phyloP scores from a whole-genome alignment of 2,888 invertebrate species.

The Acanthoscelides obtectus region DNA sequence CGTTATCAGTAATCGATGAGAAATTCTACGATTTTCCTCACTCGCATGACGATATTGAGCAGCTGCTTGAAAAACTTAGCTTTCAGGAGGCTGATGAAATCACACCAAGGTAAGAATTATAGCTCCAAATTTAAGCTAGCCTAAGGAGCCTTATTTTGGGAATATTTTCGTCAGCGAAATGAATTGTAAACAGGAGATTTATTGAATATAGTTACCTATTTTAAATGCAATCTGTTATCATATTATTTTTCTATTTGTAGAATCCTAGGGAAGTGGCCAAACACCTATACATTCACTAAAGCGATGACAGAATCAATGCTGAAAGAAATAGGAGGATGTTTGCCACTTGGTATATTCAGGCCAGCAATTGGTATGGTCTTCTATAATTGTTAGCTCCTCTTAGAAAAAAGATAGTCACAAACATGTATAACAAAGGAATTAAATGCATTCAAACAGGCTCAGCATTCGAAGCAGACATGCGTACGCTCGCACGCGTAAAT shows the following conservation, averaged over 20 bases:
- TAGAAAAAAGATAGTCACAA: too few species aligned
- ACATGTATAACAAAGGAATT: too few species aligned
- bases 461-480: too few species aligned
- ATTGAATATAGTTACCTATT: too few species aligned
- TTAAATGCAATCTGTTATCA: too few species aligned
- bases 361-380: slow-evolving; percentile 65
- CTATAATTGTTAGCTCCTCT: too few species aligned
- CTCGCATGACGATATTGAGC: slow-evolving; percentile 46
- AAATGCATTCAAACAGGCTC: too few species aligned
- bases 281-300: slow-evolving; percentile 85
- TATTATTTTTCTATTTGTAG: slow-evolving; percentile 47
- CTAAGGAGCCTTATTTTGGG: not conserved
- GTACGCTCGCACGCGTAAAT: too few species aligned
- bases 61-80: slow-evolving; percentile 45
- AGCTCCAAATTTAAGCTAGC: not conserved
- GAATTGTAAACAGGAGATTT: too few species aligned
- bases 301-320: slow-evolving; percentile 73
- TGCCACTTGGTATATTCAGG: slow-evolving; percentile 74
- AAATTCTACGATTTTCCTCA: slow-evolving; percentile 60
- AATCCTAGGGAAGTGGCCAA: slow-evolving; percentile 66
- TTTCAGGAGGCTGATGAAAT: slow-evolving; percentile 30
- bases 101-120: slow-evolving; percentile 46
- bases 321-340: slow-evolving; percentile 51
- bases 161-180: too few species aligned
- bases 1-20: slow-evolving; percentile 59